Conservation (phyloP, 2,113 vertebrate genomes). For the Dasyprocta punctata region DNA sequence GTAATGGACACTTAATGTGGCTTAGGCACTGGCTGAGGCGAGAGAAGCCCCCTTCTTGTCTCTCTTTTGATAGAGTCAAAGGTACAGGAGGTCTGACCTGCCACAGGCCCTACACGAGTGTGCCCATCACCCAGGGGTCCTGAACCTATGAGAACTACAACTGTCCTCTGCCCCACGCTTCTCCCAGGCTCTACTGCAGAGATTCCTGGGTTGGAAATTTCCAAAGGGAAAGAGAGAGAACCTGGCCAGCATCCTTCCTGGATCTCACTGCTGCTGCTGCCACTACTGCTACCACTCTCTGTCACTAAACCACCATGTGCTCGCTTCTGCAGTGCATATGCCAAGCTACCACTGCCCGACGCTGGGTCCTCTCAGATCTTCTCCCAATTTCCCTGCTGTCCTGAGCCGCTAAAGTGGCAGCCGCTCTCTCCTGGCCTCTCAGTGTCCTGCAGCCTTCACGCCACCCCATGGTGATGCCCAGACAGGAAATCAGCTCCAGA, state of each 20-base stretch:
- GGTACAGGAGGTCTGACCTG: not conserved
- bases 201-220: slow-evolving; percentile 42
- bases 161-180: not conserved
- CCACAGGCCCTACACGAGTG: not conserved
- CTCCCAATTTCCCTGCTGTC: not conserved
- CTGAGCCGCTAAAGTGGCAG: not conserved
- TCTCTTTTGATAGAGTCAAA: not conserved
- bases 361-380: not conserved
- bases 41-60: slow-evolving; percentile 18
- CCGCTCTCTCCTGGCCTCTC: not conserved
- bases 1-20: slow-evolving; percentile 74
- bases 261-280: not conserved
- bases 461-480: not conserved
- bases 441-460: not conserved
- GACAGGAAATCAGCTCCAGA: slow-evolving; percentile 7
- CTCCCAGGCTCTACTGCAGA: not conserved
- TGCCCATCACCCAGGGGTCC: not conserved
- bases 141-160: not conserved
- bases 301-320: not conserved
- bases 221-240: not conserved
- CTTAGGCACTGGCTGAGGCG: not conserved
- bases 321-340: not conserved
- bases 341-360: not conserved
- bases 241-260: slow-evolving; percentile 27
- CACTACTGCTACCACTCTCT: not conserved